phyloP scores from a whole-genome alignment of 2,113 vertebrate species.

The Diadophis punctatus region DNA sequence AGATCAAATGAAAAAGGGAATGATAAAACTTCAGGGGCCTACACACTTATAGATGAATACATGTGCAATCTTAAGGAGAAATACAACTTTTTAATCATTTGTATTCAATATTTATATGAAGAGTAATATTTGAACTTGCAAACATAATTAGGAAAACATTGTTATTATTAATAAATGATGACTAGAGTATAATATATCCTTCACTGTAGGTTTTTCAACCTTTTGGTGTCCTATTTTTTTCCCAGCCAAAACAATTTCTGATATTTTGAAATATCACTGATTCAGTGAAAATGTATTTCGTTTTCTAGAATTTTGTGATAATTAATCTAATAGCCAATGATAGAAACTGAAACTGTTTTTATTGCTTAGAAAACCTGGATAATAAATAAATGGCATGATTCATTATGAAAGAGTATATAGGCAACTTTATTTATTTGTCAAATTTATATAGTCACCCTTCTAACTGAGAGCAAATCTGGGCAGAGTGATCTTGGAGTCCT shows the following conservation, averaged over 20 bases:
- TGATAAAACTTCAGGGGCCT: background rate
- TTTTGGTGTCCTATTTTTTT: background rate
- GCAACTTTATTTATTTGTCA: background rate
- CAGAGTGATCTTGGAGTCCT: background rate
- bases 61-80: background rate
- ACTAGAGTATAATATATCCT: background rate
- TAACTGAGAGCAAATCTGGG: background rate
- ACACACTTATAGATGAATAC: background rate
- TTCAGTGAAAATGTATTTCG: background rate
- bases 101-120: background rate
- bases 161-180: background rate
- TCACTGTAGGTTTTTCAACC: background rate
- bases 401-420: background rate
- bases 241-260: background rate
- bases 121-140: background rate
- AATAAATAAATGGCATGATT: background rate
- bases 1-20: background rate
- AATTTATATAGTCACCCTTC: background rate
- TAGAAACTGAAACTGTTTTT: background rate
- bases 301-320: background rate
- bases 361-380: background rate
- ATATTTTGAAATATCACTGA: background rate
- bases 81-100: background rate
- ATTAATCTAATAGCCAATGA: background rate
- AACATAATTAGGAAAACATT: background rate